Percentiles rank a stretch among this genome's conserved stretches.
Conservation (phyloP, 2,797 vertebrate genomes). For the Esox masquinongy region DNA sequence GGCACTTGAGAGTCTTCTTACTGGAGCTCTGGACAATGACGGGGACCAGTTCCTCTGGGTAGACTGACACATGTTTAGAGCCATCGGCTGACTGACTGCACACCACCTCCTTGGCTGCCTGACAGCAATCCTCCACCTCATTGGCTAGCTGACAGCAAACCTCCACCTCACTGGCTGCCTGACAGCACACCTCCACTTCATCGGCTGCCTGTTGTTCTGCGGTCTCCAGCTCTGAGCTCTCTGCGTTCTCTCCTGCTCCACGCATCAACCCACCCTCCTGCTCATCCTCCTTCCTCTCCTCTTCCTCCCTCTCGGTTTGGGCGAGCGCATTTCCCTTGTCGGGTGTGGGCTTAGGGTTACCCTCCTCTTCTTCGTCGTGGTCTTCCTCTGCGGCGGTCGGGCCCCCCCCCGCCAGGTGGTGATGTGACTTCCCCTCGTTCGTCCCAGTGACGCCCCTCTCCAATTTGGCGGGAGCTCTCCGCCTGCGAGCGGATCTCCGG, state of each 20-base stretch:
- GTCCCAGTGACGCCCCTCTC: slow-evolving; percentile 64
- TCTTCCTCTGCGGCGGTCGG: slow-evolving; percentile 60
- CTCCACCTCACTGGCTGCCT: no score
- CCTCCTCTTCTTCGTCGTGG: slow-evolving; percentile 61
- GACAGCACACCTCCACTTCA: no score
- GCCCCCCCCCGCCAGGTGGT: slow-evolving; percentile 54
- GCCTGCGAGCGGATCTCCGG: slow-evolving; percentile 81
- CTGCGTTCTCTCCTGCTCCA: slow-evolving; percentile 45
- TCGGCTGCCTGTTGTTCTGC: slow-evolving; percentile 44
- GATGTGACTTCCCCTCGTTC: slow-evolving; percentile 52
- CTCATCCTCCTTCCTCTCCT: slow-evolving; percentile 72
- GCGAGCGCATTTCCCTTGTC: slow-evolving; percentile 48
- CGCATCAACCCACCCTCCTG: slow-evolving; percentile 46
- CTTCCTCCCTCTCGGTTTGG: slow-evolving; percentile 71
- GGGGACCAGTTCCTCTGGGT: slow-evolving; percentile 87
- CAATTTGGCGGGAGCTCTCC: slow-evolving; percentile 83
- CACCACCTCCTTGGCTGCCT: slow-evolving; percentile 66
- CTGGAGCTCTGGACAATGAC: slow-evolving; percentile 83
- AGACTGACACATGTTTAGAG: slow-evolving; percentile 56
- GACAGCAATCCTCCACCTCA: slow-evolving; percentile 12
- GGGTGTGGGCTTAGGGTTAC: slow-evolving; percentile 18
- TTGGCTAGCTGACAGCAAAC: no score
- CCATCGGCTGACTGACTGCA: slow-evolving; percentile 53
- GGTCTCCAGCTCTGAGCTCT: slow-evolving; percentile 62
- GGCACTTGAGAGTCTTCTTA: slow-evolving; percentile 92